Evolutionary conservation across 2,113 vertebrate species (phyloP), one percentile per base, ranked within the genome.

Genomic region (Leptodactylus fuscus): DNA sequence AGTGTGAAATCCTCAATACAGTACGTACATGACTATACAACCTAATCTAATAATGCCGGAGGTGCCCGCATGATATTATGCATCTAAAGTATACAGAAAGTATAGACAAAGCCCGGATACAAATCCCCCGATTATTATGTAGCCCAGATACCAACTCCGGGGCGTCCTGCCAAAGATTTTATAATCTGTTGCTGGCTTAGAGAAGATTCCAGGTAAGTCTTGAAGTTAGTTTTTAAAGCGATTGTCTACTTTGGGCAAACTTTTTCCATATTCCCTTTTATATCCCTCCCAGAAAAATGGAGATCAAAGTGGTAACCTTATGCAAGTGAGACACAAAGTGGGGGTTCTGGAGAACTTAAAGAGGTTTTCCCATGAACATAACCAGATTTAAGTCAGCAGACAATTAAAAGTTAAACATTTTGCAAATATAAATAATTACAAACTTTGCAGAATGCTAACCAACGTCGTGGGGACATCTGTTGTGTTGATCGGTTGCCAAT

Each of bases 1-100:
- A 93, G 90, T 87, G 89, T 87, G 87, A 89, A 90, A 88, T 90
- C 87, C 89, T 91, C 70, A 44, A 73, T 73, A 24, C 70, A 44
- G 36, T 27, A 44, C 0, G 70, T 73, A 73, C 38, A 73, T 73
- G 70, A 24, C 70, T 73, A 73, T 46, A 12, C 38, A 73, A 73
- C 22, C 38, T 41, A 24, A 73, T 44, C 11, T 41, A 44, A 24
- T 41, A 73, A 13, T 5, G 70, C 36, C 70, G 38, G 22, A 73
- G 70, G 36, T 29, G 5, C 34, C 3, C 16, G 5, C 5, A 16
- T 20, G 18, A 34, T 41, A 41, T 12, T 70, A n/a, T 46, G 70
- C 38, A 44, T 73, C 29, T 1, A 0, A 24, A 34, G 13, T 67
- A 36, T 18, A 67, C 32, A 36, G 15, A 1, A 67, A 20, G 32